Base-by-base conservation (phyloP, 1,140 invertebrate genomes). In the Rhagoletis zephyria region DNA sequence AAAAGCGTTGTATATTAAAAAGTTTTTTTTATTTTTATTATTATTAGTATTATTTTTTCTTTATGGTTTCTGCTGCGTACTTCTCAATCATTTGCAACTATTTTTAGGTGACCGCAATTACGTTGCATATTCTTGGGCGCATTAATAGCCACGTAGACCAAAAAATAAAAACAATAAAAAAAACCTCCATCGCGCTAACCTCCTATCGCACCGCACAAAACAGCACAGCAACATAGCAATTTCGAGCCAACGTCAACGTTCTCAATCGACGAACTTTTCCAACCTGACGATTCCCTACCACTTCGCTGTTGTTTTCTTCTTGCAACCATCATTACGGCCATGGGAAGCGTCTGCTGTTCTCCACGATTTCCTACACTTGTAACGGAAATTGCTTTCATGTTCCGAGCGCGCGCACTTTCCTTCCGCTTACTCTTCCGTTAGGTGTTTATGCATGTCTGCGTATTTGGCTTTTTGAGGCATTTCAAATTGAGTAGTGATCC, bases 341-440 rank as follows among this genome's bases (percentile, higher is more conserved):
- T 16, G 30, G 3, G n/a, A 16, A 63, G 61, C 61, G 61, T 63
- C 61, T 63, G 12, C n/a, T 63, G 61, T 7, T 63, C 6, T 4
- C 64, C 30, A 67, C 64, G 30, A 67, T 67, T 67, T 30, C 10
- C 42, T 51, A 40, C 85, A 51, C 59, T 65, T 63, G 60, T 63
- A 51, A 61, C 85, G 85, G 85, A 86, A 86, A 86, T 86, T 86
- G 59, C 85, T 86, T 86, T 86, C 51, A 86, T 86, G 85, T 86
- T 86, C 4, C 45, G 51, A 86, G 85, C 51, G 59, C 85, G 59
- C 85, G 40, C 63, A 86, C 59, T 63, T 86, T 86, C 42, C 19
- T 63, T n/a, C 56, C 63, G 85, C n/a, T 86, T 9, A 16, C 40
- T 40, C 30, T 42, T 19, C 51, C 85, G n/a, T 10, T 10, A 45